Conservation (phyloP, 2,888 invertebrate genomes). For the Charanyca ferruginea region DNA sequence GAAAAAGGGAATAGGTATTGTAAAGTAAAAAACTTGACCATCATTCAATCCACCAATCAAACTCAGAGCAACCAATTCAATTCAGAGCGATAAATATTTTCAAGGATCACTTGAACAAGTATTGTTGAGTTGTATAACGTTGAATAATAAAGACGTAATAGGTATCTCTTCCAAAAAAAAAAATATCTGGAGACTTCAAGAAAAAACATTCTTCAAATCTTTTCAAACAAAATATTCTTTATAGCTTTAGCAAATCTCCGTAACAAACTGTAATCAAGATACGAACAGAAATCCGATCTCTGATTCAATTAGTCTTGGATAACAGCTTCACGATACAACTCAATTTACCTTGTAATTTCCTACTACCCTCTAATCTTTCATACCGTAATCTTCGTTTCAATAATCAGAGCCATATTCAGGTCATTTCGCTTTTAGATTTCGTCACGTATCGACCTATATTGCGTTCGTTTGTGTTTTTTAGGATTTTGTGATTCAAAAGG, state of each 20-base stretch:
- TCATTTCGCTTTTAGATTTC: slow-evolving; percentile 11
- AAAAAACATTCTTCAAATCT: not conserved
- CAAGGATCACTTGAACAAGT: too few relatives aligned
- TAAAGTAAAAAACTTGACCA: too few relatives aligned
- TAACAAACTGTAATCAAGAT: slow-evolving; percentile 33
- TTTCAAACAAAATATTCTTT: slow-evolving; percentile 14
- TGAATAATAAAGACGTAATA: not conserved
- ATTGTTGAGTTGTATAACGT: too few relatives aligned
- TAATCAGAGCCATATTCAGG: slow-evolving; percentile 23
- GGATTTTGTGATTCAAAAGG: not conserved
- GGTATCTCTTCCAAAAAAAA: not conserved
- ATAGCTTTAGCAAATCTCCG: slow-evolving; percentile 16
- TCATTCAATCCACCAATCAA: too few relatives aligned
- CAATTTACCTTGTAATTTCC: slow-evolving; percentile 51
- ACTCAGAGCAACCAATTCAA: too few relatives aligned
- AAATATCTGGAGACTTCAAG: not conserved
- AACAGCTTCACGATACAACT: slow-evolving; percentile 49
- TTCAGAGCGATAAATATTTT: too few relatives aligned
- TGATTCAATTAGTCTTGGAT: slow-evolving; percentile 50
- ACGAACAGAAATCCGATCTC: slow-evolving; percentile 33
- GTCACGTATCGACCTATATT: not conserved
- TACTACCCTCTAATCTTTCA: slow-evolving; percentile 43
- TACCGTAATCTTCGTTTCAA: slow-evolving; percentile 47
- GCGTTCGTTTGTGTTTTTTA: not conserved
- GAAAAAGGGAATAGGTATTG: not conserved